Evolutionary conservation across 92 coral and sea anemone species (phyloP), one percentile per base, ranked within the genome.

Genomic region (Heteractis magnifica): DNA sequence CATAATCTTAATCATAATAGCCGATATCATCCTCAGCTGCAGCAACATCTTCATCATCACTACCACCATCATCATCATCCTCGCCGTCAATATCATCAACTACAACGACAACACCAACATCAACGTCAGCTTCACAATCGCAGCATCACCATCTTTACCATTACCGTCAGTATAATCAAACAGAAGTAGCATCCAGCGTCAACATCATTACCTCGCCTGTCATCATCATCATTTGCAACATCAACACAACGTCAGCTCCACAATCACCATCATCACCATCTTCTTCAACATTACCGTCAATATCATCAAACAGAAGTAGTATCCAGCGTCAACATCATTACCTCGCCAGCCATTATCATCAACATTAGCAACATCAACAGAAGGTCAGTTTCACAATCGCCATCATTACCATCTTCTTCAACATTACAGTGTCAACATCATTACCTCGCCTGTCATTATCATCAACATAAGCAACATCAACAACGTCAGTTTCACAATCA

Each of bases 121-220:
- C 26, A 16, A 5, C 23, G 23, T 62, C 71, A 16, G 6, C 71
- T 15, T 15, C 71, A n/a, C 18, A 3, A n/a, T 62, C 71, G 19
- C 85, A 73, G 49, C 79, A 14, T 79, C 83, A 58, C 79, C 85
- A 55, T 79, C 83, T 1, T 79, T 23, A 8, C 76, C 87, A 55
- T 82, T 68, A 20, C 79, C 7, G 56, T 26, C 26, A 26, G 26
- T 26, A 26, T 26, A 26, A 26, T 26, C 26, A 26, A 26, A 26
- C 26, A 26, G 26, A 26, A 26, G 26, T 26, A 26, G 26, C 26
- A 26, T 26, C 76, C 75, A 5, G 79, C 75, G 20, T 79, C 77
- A 48, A 10, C 50, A 51, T 55, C 53, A 56, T 81, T 77, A 62
- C 1, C 70, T 12, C 70, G 20, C 14, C 0, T 21, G 18, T 7